A percentile compares a stretch with the other conserved stretches of the same genome.
Conservation (phyloP, 2,797 vertebrate species). For the Lophius americanus region DNA sequence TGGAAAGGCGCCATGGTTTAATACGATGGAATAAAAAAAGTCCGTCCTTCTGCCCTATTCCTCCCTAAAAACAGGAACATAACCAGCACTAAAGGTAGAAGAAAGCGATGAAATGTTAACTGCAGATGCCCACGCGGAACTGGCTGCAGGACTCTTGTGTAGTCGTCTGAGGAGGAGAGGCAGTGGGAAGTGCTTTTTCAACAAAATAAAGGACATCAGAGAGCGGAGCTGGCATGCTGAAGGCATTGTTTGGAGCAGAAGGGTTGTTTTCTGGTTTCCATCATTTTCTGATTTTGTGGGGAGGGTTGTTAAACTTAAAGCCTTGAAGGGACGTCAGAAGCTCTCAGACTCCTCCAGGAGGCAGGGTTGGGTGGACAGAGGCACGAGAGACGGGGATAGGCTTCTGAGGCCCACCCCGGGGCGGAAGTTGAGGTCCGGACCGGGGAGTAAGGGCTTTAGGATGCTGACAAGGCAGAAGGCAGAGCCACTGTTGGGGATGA, state of each 20-base stretch:
- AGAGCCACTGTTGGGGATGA: slow-evolving; percentile 99
- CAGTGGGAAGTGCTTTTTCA: slow-evolving; percentile 76
- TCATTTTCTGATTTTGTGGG: slow-evolving; percentile 43
- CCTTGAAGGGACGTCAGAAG: slow-evolving; percentile 72
- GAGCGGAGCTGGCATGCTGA: slow-evolving; percentile 78
- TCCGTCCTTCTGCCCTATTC: slow-evolving; percentile 54
- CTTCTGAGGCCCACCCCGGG: slow-evolving; percentile 86
- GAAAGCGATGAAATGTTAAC: slow-evolving; percentile 71
- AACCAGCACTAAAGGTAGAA: slow-evolving; percentile 67
- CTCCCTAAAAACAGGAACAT: slow-evolving; percentile 49
- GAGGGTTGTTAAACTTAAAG: not conserved
- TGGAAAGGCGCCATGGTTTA: slow-evolving; percentile 83
- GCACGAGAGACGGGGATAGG: slow-evolving; percentile 88
- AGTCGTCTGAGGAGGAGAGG: slow-evolving; percentile 61
- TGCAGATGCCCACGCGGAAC: slow-evolving; percentile 34
- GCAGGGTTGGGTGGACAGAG: slow-evolving; percentile 88
- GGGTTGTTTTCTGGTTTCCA: slow-evolving; percentile 48
- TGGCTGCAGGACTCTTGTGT: slow-evolving; percentile 49
- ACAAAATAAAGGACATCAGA: slow-evolving; percentile 74
- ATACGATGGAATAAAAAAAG: slow-evolving; percentile 72
- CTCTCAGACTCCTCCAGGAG: slow-evolving; percentile 95
- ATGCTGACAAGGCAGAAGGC: slow-evolving; percentile 99
- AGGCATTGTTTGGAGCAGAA: slow-evolving; percentile 66
- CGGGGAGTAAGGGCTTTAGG: slow-evolving; percentile 95
- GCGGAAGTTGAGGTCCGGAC: slow-evolving; percentile 92